These are phyloP conservation scores for Zeuzera pyrina DNA, from an alignment of 2,888 invertebrate genomes.

Conservation along the genomic window DNA sequence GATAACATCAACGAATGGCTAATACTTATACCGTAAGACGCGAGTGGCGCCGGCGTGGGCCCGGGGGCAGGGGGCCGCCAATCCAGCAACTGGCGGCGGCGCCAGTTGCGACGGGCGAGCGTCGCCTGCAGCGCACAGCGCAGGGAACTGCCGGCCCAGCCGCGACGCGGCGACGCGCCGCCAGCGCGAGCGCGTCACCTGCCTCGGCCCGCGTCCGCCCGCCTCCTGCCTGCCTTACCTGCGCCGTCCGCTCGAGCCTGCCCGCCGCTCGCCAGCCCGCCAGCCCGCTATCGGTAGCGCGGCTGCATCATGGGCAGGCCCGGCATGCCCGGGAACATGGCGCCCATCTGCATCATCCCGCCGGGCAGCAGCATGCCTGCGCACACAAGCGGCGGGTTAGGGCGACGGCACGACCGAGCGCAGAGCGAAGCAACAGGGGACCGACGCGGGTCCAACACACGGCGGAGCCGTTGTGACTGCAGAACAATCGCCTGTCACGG, in stretches of 20 bases:
- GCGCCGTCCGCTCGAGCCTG: slow-evolving; percentile 24
- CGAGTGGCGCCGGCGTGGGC: too few species aligned
- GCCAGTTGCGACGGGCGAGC: slow-evolving; percentile 59
- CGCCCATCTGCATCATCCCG: slow-evolving; percentile 66
- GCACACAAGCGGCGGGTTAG: slow-evolving; percentile 21
- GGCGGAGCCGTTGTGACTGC: slow-evolving; percentile 51
- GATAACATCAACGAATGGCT: slow-evolving; percentile 44
- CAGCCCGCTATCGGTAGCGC: slow-evolving; percentile 83
- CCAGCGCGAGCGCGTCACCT: slow-evolving; percentile 19
- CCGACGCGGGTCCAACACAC: slow-evolving; percentile 47
- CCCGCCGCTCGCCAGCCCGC: slow-evolving; percentile 18
- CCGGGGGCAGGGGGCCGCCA: slow-evolving; percentile 69
- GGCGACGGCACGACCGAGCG: slow-evolving; percentile 10
- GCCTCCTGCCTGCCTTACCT: slow-evolving; percentile 20
- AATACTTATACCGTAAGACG: slow-evolving; percentile 14
- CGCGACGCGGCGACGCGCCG: slow-evolving; percentile 17
- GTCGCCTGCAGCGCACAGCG: slow-evolving; percentile 26
- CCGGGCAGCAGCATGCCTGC: slow-evolving; percentile 67
- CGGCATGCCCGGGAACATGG: slow-evolving; percentile 60
- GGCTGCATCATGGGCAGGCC: slow-evolving; percentile 84
- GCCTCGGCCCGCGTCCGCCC: slow-evolving; percentile 20
- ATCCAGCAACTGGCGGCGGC: slow-evolving; percentile 70
- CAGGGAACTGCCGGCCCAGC: slow-evolving; percentile 76
- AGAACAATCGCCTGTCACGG: slow-evolving; percentile 51
- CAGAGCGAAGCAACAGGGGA: slow-evolving; percentile 31